These are phyloP conservation scores for Clarias laeviceps DNA, from an alignment of 2,797 vertebrate genomes.

Conservation along the genomic window DNA sequence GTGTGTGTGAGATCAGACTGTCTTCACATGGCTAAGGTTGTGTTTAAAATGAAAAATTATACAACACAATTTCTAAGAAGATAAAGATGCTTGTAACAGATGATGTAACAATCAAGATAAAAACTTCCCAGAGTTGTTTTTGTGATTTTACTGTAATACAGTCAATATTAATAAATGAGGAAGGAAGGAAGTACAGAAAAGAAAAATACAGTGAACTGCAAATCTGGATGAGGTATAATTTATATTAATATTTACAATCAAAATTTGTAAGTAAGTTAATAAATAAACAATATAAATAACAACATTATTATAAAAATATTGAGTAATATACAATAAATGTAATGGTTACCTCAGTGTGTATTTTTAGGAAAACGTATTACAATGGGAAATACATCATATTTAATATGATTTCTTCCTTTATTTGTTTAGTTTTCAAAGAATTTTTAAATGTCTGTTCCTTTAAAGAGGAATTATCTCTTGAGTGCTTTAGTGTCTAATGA, in stretches of 20 bases:
- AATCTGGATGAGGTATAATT: neutral
- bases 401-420: neutral
- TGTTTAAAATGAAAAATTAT: neutral
- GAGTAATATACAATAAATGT: neutral
- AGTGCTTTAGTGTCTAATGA: neutral
- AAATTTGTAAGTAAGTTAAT: neutral
- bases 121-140: neutral
- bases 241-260: neutral
- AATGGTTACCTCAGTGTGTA: neutral
- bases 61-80: neutral
- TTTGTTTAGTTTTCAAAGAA: neutral
- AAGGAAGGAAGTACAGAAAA: neutral
- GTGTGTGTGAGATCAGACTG: neutral
- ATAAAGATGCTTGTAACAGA: neutral
- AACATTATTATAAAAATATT: neutral
- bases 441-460: neutral
- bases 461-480: neutral
- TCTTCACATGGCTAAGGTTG: neutral
- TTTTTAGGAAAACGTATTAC: neutral
- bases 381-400: neutral
- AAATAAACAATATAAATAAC: neutral
- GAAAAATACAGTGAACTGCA: neutral
- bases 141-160: neutral
- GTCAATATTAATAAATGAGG: neutral
- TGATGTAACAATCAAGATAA: neutral